Conservation (phyloP, 1,140 invertebrate species). For the Drosophila malerkotliana region DNA sequence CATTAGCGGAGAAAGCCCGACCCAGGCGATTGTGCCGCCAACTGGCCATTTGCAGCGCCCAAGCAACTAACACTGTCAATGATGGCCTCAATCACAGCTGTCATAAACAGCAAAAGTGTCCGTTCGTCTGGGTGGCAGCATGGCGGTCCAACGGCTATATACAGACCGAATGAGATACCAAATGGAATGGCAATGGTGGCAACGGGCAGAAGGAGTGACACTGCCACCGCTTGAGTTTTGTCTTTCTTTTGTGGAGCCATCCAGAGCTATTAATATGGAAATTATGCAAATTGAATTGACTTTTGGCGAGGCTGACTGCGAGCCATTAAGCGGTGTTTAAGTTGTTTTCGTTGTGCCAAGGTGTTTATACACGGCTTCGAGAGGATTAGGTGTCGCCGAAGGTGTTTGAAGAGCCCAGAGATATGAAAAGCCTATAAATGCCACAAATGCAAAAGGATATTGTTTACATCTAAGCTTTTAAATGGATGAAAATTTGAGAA, state of each 20-base stretch:
- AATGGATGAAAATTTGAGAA: neutral
- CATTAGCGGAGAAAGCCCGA: conserved; percentile 15
- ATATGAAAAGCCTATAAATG: conserved; percentile 17
- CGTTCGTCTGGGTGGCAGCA: neutral
- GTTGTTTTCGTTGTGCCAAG: conserved; percentile 26
- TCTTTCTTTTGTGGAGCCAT: conserved; percentile 38
- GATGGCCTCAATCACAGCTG: conserved; percentile 77
- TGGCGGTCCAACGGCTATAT: conserved; percentile 17
- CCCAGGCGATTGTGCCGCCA: conserved; percentile 26
- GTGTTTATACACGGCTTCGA: conserved; percentile 33
- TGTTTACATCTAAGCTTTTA: neutral
- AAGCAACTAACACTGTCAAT: conserved; percentile 57
- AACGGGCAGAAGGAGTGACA: conserved; percentile 19
- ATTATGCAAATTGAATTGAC: conserved; percentile 77
- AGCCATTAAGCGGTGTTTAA: conserved; percentile 40
- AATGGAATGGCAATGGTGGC: neutral
- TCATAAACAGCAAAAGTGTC: conserved; percentile 64
- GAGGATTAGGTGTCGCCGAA: conserved; percentile 5
- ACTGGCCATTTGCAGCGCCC: conserved; percentile 43
- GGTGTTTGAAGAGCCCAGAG: neutral
- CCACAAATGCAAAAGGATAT: neutral
- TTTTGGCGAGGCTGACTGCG: conserved; percentile 29
- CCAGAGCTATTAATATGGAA: conserved; percentile 54
- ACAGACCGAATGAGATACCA: neutral
- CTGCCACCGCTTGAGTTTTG: conserved; percentile 28